A percentile compares a stretch with the other conserved stretches of the same genome.
phyloP scores from a whole-genome alignment of 1,140 invertebrate species.

The Drosophila hydei region DNA sequence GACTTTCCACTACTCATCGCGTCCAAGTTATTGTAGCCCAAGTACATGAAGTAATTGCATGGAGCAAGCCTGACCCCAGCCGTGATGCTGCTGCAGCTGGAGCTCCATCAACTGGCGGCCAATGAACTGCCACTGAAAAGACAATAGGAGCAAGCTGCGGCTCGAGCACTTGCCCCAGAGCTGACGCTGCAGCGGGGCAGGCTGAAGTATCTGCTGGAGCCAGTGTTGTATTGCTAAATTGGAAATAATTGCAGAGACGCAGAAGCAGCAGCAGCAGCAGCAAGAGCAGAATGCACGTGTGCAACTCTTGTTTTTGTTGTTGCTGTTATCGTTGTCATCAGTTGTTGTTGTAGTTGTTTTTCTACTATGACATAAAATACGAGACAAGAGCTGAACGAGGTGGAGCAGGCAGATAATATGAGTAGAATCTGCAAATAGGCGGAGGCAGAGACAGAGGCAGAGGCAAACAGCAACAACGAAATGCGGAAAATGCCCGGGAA shows the following conservation, averaged over 20 bases:
- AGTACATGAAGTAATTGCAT: constrained; percentile 82
- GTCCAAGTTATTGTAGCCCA: constrained; percentile 74
- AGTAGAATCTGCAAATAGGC: constrained; percentile 25
- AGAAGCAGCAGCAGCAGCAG: constrained; percentile 34
- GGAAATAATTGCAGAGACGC: constrained; percentile 75
- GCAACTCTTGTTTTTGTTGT: constrained; percentile 52
- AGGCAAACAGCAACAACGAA: constrained; percentile 43
- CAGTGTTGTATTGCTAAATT: constrained; percentile 77
- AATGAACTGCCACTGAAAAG: constrained; percentile 68
- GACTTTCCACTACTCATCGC: constrained; percentile 34
- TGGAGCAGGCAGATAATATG: constrained; percentile 25
- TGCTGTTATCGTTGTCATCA: constrained; percentile 75
- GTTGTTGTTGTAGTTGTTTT: constrained; percentile 53
- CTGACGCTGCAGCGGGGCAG: constrained; percentile 14
- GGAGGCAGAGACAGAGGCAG: neutral
- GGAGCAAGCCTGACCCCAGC: constrained; percentile 52
- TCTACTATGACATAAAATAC: constrained; percentile 70
- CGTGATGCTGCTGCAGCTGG: constrained; percentile 48
- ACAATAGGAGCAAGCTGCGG: constrained; percentile 66
- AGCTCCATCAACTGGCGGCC: constrained; percentile 59
- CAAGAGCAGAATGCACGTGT: constrained; percentile 72
- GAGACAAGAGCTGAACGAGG: constrained; percentile 19
- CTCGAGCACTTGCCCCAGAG: constrained; percentile 18
- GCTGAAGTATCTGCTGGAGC: constrained; percentile 47
- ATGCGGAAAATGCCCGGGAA: constrained; percentile 52